phyloP scores from a whole-genome alignment of 2,113 vertebrate genomes.

The Malurus melanocephalus region DNA sequence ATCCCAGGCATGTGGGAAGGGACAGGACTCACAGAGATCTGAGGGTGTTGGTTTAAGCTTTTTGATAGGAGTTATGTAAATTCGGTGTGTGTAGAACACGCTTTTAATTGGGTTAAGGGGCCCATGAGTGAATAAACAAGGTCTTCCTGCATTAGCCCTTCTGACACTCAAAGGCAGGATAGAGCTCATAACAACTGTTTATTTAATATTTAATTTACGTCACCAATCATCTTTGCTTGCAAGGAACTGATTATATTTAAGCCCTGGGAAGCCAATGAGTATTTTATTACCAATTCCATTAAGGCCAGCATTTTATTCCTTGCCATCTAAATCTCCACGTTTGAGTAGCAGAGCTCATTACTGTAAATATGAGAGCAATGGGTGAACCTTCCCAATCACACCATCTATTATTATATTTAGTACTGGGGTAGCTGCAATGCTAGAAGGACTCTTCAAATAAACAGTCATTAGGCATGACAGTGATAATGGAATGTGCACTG shows the following conservation, averaged over 20 bases:
- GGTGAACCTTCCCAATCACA: neutral
- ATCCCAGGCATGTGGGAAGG: rapidly evolving
- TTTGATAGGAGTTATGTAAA: neutral
- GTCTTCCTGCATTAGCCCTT: neutral
- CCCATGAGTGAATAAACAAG: neutral
- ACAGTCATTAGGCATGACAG: slow-evolving; percentile 9
- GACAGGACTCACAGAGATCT: neutral
- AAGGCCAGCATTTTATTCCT: slow-evolving; percentile 1
- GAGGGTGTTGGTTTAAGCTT: neutral
- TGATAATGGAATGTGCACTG: neutral
- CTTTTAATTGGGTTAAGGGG: neutral
- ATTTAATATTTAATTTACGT: slow-evolving; percentile 11
- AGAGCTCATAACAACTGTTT: neutral
- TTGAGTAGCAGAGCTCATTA: neutral
- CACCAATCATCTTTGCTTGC: slow-evolving; percentile 4
- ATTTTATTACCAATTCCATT: slow-evolving; percentile 21
- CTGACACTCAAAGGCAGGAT: neutral
- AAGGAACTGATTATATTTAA: slow-evolving; percentile 11
- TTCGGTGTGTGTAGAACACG: neutral
- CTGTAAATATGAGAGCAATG: neutral
- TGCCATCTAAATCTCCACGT: neutral
- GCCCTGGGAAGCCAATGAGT: neutral
- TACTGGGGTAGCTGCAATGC: neutral
- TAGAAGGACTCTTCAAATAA: neutral
- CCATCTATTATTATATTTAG: neutral